A percentile compares a stretch with the other conserved stretches of the same genome.
Conservation (phyloP, 2,797 vertebrate species). For the Siniperca scherzeri region DNA sequence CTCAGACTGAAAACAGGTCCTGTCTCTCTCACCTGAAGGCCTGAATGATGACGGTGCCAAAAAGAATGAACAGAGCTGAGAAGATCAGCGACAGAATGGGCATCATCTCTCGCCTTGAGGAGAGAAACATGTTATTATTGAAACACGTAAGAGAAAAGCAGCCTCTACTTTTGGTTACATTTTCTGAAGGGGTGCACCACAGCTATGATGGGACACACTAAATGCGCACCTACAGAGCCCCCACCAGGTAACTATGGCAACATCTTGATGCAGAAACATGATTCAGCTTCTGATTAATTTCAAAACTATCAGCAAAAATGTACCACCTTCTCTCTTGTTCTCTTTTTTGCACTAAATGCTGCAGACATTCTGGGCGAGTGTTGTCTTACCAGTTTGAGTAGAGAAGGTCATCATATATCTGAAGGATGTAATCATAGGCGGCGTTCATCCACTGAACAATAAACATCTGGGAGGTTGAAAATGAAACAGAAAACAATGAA, state of each 20-base stretch:
- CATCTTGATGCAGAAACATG: constrained; percentile 11
- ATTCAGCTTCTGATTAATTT: constrained; percentile 41
- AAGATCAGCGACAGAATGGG: constrained; percentile 95
- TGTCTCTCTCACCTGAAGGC: constrained; percentile 91
- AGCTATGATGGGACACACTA: not conserved
- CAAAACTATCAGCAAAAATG: constrained; percentile 14
- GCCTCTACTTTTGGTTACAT: not conserved
- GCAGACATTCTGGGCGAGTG: constrained; percentile 7
- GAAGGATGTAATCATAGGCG: constrained; percentile 87
- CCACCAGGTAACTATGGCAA: not conserved
- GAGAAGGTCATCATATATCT: constrained; percentile 91
- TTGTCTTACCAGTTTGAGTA: constrained; percentile 93
- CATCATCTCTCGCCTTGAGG: constrained; percentile 95
- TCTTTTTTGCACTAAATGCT: constrained; percentile 8
- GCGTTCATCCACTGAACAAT: constrained; percentile 92
- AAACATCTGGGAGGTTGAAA: constrained; percentile 86
- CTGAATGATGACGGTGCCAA: constrained; percentile 95
- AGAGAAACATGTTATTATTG: not conserved
- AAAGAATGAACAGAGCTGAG: constrained; percentile 96
- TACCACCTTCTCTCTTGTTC: not conserved
- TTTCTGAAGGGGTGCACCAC: not conserved
- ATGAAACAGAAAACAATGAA: constrained; percentile 5
- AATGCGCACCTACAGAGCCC: not conserved
- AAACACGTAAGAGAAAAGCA: constrained; percentile 7
- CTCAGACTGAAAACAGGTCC: not conserved